Evolutionary conservation across 2,797 vertebrate species (phyloP).

Genomic region (Enoplosus armatus): DNA sequence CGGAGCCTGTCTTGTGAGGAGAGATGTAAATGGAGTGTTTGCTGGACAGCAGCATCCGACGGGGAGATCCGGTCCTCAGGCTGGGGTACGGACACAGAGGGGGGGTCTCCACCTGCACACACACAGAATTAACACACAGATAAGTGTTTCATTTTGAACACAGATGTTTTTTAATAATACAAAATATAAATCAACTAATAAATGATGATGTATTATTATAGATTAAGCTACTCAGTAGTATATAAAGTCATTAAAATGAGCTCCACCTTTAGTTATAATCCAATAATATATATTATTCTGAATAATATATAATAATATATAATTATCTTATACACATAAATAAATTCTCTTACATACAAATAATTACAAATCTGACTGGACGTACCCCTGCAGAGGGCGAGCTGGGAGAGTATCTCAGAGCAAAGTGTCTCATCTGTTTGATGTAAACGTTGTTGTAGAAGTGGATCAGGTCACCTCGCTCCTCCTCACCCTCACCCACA

Average conservation of each 20-base stretch:
- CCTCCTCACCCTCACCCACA: constrained; percentile 79
- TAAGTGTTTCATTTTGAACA: no score
- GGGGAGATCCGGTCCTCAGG: constrained; percentile 88
- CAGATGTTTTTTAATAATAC: no score
- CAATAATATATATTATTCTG: no score
- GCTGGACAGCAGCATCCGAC: constrained; percentile 92
- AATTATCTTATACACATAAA: no score
- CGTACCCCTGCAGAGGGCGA: constrained; percentile 67
- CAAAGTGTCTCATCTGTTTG: constrained; percentile 89
- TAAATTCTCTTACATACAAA: no score
- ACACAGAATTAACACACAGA: constrained; percentile 17
- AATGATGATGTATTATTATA: no score
- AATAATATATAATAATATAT: no score
- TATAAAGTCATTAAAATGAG: no score
- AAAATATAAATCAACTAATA: no score
- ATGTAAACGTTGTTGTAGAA: constrained; percentile 93
- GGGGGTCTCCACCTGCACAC: constrained; percentile 85
- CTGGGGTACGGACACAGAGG: constrained; percentile 92
- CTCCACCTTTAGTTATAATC: no score
- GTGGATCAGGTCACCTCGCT: constrained; percentile 92
- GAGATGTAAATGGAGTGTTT: constrained; percentile 94
- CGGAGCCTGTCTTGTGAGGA: constrained; percentile 87
- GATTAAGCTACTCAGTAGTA: no score
- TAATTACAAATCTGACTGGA: no score
- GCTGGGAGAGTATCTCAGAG: constrained; percentile 86